A percentile compares a stretch with the other conserved stretches of the same genome.
phyloP scores from a whole-genome alignment of 2,888 invertebrate genomes.

The Drosophila affinis region DNA sequence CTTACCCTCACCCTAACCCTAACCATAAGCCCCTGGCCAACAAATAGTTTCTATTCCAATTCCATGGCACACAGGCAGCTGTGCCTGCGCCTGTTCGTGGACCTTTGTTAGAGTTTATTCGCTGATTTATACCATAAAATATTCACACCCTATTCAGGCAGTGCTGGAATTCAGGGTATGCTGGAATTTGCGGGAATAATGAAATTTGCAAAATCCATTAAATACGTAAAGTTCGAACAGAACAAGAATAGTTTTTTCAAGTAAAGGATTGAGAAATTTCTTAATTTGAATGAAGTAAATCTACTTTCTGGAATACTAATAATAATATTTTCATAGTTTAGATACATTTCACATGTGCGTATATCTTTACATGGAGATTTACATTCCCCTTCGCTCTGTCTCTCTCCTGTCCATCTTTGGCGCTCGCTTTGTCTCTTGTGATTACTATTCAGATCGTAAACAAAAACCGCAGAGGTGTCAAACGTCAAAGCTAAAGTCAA shows the following conservation, averaged over 20 bases:
- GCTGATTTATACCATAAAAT: conserved; percentile 46
- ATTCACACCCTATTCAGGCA: conserved; percentile 16
- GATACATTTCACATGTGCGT: too few species aligned
- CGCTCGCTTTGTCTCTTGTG: conserved; percentile 25
- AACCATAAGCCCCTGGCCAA: background rate
- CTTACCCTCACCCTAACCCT: background rate
- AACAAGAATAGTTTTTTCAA: background rate
- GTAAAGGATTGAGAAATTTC: background rate
- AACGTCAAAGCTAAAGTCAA: conserved; percentile 76
- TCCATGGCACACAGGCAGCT: conserved; percentile 36
- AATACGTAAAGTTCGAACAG: too few species aligned
- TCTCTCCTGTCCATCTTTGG: background rate
- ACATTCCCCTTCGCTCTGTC: background rate
- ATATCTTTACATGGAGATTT: conserved; percentile 7
- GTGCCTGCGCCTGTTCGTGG: conserved; percentile 21
- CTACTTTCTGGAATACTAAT: too few species aligned
- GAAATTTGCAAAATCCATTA: conserved; percentile 7
- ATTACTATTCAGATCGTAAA: conserved; percentile 56
- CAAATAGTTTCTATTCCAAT: conserved; percentile 11
- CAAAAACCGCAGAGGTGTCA: conserved; percentile 74
- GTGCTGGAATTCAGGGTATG: conserved; percentile 1
- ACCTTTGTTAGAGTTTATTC: conserved; percentile 30
- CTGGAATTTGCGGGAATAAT: background rate
- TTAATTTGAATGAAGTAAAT: too few species aligned
- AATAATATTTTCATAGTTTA: too few species aligned